Evolutionary conservation across 2,888 invertebrate species (phyloP).

Genomic region (Lutraria lutraria): DNA sequence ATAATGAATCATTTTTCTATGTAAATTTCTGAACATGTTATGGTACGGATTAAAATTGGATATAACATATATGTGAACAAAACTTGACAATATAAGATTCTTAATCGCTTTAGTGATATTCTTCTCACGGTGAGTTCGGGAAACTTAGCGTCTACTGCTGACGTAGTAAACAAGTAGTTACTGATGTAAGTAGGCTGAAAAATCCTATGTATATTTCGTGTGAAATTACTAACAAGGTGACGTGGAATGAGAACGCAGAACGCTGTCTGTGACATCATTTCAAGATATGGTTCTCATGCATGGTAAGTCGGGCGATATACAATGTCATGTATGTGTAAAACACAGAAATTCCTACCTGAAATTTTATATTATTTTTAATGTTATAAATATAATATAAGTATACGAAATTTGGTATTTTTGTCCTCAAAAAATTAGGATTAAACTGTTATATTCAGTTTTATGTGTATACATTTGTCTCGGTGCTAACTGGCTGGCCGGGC

Average conservation of each 20-base stretch:
- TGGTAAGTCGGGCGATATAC: background rate
- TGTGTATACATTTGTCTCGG: too few relatives aligned
- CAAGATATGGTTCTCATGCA: background rate
- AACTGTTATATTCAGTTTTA: too few relatives aligned
- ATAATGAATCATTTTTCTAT: conserved; percentile 40
- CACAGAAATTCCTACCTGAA: background rate
- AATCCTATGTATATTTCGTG: background rate
- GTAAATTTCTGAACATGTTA: conserved; percentile 16
- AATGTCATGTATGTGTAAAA: background rate
- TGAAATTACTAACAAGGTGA: too few relatives aligned
- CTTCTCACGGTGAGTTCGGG: background rate
- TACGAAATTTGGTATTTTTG: too few relatives aligned
- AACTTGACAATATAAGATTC: background rate
- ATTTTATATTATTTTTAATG: background rate
- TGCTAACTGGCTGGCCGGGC: too few relatives aligned
- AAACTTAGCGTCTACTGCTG: background rate
- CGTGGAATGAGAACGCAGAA: background rate
- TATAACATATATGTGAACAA: conserved; percentile 8
- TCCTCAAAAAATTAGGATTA: too few relatives aligned
- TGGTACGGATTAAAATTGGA: conserved; percentile 14
- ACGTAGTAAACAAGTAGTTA: background rate
- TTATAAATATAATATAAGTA: too few relatives aligned
- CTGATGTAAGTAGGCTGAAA: background rate
- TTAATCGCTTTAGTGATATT: conserved; percentile 5
- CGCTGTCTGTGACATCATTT: background rate